A percentile compares a stretch with the other conserved stretches of the same genome.
Evolutionary conservation across 2,113 vertebrate species (phyloP).

Genomic region (Heterocephalus glaber): DNA sequence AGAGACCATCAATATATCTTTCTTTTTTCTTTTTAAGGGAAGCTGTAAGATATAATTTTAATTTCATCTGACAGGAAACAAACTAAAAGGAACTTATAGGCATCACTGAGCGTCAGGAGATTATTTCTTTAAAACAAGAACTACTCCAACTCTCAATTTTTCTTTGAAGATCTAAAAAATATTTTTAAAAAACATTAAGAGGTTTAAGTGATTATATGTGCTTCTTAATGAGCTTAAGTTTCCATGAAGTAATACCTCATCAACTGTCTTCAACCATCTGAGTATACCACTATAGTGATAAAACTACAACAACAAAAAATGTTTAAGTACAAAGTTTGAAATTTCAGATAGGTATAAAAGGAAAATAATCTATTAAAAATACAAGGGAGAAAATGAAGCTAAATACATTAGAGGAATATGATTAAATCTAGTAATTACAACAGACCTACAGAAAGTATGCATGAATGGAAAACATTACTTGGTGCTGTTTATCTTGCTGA

Average conservation of each 20-base stretch:
- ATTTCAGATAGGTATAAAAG: not conserved
- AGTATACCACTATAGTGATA: not conserved
- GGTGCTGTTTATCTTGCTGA: not conserved
- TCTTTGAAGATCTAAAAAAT: constrained; percentile 24
- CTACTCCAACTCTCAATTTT: not conserved
- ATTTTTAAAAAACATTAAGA: not conserved
- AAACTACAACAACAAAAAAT: not conserved
- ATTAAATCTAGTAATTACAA: constrained; percentile 44
- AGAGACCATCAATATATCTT: not conserved
- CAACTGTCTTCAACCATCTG: not conserved
- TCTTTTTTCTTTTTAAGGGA: constrained; percentile 33
- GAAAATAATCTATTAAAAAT: constrained; percentile 58
- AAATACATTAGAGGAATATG: not conserved
- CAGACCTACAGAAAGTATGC: constrained; percentile 28
- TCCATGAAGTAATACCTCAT: constrained; percentile 41
- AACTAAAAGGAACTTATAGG: not conserved
- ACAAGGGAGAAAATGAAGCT: constrained; percentile 18
- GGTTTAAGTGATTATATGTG: not conserved
- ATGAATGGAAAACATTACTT: constrained; percentile 29
- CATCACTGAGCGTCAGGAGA: constrained; percentile 48
- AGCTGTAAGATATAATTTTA: not conserved
- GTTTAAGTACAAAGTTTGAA: constrained; percentile 53
- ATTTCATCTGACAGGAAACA: not conserved
- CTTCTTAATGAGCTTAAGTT: constrained; percentile 25
- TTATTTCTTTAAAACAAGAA: constrained; percentile 58